Evolutionary conservation across 2,888 invertebrate species (phyloP).

Genomic region (Aporophyla nigra): DNA sequence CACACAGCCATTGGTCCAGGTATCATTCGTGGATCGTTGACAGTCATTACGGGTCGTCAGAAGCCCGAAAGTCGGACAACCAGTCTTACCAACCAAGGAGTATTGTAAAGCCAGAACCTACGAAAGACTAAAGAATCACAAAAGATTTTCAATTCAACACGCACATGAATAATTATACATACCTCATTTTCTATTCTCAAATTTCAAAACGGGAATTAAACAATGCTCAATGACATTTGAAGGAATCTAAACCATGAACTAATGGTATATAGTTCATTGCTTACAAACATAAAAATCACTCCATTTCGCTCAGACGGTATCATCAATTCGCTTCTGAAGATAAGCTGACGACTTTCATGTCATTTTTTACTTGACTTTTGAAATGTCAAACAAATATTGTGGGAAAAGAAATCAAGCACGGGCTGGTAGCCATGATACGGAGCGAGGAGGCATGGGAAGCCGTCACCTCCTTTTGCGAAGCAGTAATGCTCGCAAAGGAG

Average conservation of each 20-base stretch:
- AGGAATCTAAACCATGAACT: slow-evolving; percentile 24
- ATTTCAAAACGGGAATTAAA: slow-evolving; percentile 40
- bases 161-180: not conserved
- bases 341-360: not conserved
- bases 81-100: no score
- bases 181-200: slow-evolving; percentile 6
- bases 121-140: not conserved
- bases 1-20: no score
- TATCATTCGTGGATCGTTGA: no score
- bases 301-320: slow-evolving; percentile 33
- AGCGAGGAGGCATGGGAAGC: no score
- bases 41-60: no score
- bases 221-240: slow-evolving; percentile 34
- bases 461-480: no score
- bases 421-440: no score
- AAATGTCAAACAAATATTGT: slow-evolving; percentile 3
- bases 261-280: slow-evolving; percentile 20
- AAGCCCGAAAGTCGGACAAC: no score
- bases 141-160: not conserved
- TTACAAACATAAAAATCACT: slow-evolving; percentile 29
- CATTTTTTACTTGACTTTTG: not conserved
- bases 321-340: slow-evolving; percentile 14
- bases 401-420: not conserved
- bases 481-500: no score
- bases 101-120: no score